Percentiles rank a stretch among this genome's conserved stretches.
These are phyloP conservation scores for Nipponia nippon DNA, from an alignment of 2,113 vertebrate genomes.

Conservation along the genomic window DNA sequence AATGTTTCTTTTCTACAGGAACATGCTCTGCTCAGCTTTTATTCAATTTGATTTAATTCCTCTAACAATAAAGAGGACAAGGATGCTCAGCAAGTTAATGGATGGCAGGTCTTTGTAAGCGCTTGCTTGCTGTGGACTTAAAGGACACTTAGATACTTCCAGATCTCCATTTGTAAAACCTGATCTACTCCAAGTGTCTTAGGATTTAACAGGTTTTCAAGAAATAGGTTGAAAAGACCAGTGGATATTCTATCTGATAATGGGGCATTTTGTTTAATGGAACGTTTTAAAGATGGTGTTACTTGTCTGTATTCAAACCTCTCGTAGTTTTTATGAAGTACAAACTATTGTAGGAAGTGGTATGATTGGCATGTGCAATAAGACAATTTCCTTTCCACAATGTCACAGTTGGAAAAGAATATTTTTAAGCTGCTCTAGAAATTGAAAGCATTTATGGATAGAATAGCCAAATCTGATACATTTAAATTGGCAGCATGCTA, in stretches of 20 bases:
- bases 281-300: background rate
- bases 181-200: background rate
- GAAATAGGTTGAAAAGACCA: background rate
- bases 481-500: background rate
- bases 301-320: background rate
- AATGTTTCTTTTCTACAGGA: background rate
- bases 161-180: background rate
- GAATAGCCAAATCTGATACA: background rate
- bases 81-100: background rate
- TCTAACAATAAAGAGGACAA: background rate
- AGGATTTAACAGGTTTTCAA: background rate
- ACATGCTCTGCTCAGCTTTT: background rate
- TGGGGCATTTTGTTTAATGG: background rate
- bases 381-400: background rate
- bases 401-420: background rate
- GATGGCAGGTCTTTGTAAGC: background rate
- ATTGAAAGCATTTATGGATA: background rate
- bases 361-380: background rate
- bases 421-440: background rate
- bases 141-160: background rate
- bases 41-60: background rate
- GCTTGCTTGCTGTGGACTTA: background rate
- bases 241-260: background rate
- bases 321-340: background rate
- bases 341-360: background rate